phyloP scores from a whole-genome alignment of 2,888 invertebrate species.

The Portevinia maculata region DNA sequence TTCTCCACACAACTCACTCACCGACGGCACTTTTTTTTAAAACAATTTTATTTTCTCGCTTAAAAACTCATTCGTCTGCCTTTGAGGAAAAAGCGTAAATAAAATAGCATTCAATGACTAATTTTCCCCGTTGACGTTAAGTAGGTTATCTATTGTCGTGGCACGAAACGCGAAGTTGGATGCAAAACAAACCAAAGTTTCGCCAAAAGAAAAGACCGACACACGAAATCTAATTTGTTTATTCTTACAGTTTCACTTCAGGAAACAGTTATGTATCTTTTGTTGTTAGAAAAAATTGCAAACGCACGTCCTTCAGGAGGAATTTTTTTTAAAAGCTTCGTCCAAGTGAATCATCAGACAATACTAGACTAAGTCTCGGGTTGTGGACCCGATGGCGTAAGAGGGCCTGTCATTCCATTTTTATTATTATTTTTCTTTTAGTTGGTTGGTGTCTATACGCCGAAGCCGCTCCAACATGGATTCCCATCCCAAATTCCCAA shows the following conservation, averaged over 20 bases:
- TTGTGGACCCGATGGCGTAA: slow-evolving; percentile 72
- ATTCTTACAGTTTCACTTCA: slow-evolving; percentile 38
- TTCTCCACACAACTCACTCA: neutral
- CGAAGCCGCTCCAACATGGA: slow-evolving; percentile 72
- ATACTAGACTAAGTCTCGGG: slow-evolving; percentile 71
- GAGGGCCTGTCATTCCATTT: slow-evolving; percentile 60
- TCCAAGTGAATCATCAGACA: slow-evolving; percentile 73
- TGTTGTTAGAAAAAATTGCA: slow-evolving; percentile 1
- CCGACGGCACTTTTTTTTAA: slow-evolving; percentile 51
- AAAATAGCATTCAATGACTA: slow-evolving; percentile 62
- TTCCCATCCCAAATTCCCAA: too few relatives aligned
- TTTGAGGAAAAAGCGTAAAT: slow-evolving; percentile 31
- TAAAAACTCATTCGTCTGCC: slow-evolving; percentile 32
- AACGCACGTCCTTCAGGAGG: slow-evolving; percentile 38
- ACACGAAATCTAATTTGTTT: slow-evolving; percentile 12
- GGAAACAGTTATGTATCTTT: neutral
- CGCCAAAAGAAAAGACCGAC: slow-evolving; percentile 18
- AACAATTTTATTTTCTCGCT: slow-evolving; percentile 36
- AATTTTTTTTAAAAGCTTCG: slow-evolving; percentile 48
- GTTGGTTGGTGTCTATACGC: slow-evolving; percentile 57
- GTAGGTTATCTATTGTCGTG: neutral
- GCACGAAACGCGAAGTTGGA: neutral
- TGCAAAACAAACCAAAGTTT: slow-evolving; percentile 19
- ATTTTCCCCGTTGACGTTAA: slow-evolving; percentile 33
- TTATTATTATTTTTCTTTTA: slow-evolving; percentile 32